Evolutionary conservation across 2,113 vertebrate genomes (phyloP).

Genomic region (Chaetodon auriga): DNA sequence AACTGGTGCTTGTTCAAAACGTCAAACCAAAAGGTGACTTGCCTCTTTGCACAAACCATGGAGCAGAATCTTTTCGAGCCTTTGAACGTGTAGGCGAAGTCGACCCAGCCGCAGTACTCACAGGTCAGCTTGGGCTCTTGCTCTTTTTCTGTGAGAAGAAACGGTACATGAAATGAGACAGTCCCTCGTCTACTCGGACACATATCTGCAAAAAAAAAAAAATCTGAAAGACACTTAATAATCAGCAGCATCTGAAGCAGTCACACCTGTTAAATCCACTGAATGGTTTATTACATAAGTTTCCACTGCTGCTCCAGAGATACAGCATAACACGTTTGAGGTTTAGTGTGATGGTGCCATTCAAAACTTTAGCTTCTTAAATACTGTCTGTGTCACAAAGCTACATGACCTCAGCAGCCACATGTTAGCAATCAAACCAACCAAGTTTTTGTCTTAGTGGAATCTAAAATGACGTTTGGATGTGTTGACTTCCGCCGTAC

Average conservation of each 20-base stretch:
- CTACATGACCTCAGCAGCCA: no score
- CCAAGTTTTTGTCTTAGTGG: no score
- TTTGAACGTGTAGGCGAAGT: conserved; percentile 97
- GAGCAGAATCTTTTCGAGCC: conserved; percentile 97
- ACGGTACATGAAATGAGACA: background rate
- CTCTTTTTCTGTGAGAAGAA: conserved; percentile 74
- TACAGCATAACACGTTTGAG: no score
- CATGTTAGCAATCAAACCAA: no score
- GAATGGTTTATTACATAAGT: background rate
- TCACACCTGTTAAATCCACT: background rate
- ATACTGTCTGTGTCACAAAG: no score
- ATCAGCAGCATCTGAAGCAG: background rate
- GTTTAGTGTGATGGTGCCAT: no score
- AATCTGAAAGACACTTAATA: background rate
- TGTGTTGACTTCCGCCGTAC: no score
- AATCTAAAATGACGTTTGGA: no score
- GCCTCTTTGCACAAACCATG: conserved; percentile 97
- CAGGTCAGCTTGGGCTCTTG: conserved; percentile 94
- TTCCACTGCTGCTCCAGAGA: no score
- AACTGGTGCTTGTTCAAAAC: background rate
- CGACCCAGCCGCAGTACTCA: conserved; percentile 95
- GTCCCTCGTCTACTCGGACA: background rate
- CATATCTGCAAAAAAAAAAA: background rate
- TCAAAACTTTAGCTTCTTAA: no score
- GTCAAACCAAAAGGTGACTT: conserved; percentile 10